Evolutionary conservation across 1,140 invertebrate genomes (phyloP).

Genomic region (Brachionus manjavacas): DNA sequence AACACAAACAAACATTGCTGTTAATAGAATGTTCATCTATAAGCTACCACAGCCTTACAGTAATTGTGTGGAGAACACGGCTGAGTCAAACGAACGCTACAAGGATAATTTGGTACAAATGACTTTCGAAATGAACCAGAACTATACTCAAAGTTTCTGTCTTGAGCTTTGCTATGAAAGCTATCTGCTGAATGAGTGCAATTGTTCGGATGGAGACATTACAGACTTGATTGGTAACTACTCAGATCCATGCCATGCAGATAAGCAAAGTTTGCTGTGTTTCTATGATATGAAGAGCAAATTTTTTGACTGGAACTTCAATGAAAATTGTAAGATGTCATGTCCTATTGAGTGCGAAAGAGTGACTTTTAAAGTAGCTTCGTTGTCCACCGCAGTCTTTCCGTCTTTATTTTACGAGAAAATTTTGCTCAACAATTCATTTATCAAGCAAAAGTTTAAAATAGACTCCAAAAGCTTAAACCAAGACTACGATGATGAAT

Average conservation of each 20-base stretch:
- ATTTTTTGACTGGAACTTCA: slow-evolving; percentile 19
- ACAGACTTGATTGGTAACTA: background rate
- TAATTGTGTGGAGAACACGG: background rate
- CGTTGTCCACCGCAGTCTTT: background rate
- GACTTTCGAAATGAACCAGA: background rate
- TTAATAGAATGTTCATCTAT: slow-evolving; percentile 16
- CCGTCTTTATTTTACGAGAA: slow-evolving; percentile 27
- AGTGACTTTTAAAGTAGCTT: slow-evolving; percentile 17
- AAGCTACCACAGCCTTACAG: slow-evolving; percentile 10
- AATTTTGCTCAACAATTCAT: slow-evolving; percentile 14
- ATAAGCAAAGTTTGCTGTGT: background rate
- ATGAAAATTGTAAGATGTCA: slow-evolving; percentile 14
- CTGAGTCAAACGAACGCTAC: background rate
- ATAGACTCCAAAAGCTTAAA: background rate
- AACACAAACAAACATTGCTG: slow-evolving; percentile 35
- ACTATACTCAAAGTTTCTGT: slow-evolving; percentile 29
- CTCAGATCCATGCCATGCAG: background rate
- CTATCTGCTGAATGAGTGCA: background rate
- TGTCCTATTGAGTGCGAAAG: slow-evolving; percentile 33
- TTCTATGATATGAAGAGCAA: slow-evolving; percentile 13
- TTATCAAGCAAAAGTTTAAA: background rate
- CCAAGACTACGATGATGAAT: background rate
- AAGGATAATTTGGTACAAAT: background rate
- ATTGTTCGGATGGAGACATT: background rate
- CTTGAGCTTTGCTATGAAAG: slow-evolving; percentile 4